These are phyloP conservation scores for Forficula auricularia DNA, from an alignment of 1,140 invertebrate species.

Conservation along the genomic window DNA sequence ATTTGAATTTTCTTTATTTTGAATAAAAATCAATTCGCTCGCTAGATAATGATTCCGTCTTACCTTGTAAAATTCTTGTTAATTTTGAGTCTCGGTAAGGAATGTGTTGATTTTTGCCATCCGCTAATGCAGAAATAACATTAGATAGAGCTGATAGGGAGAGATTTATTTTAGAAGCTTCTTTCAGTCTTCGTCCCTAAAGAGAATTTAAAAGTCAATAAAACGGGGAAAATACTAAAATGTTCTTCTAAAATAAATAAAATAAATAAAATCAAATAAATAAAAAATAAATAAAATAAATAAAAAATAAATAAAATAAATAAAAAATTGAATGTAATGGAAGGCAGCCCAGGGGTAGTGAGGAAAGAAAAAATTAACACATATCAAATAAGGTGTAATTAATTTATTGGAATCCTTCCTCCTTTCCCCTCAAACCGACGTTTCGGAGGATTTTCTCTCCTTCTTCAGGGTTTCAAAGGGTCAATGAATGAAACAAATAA, in stretches of 20 bases:
- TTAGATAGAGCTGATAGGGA: slow-evolving; percentile 84
- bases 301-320: background rate
- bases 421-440: too few relatives aligned
- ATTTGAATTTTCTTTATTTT: too few relatives aligned
- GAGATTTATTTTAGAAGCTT: slow-evolving; percentile 90
- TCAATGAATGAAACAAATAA: too few relatives aligned
- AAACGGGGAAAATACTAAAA: background rate
- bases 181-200: slow-evolving; percentile 71
- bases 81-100: slow-evolving; percentile 91
- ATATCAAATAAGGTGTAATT: too few relatives aligned
- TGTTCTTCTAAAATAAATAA: slow-evolving; percentile 5
- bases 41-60: too few relatives aligned
- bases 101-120: slow-evolving; percentile 65
- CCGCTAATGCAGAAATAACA: slow-evolving; percentile 85
- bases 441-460: too few relatives aligned
- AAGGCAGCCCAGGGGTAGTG: too few relatives aligned
- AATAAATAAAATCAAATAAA: background rate
- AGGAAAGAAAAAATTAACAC: too few relatives aligned
- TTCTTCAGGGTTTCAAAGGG: too few relatives aligned
- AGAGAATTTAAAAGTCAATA: background rate
- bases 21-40: too few relatives aligned
- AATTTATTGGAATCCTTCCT: too few relatives aligned
- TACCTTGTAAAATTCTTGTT: slow-evolving; percentile 69
- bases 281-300: slow-evolving; percentile 1
- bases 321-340: background rate